Conservation (phyloP, 2,797 vertebrate genomes). For the Amazona finschi region DNA sequence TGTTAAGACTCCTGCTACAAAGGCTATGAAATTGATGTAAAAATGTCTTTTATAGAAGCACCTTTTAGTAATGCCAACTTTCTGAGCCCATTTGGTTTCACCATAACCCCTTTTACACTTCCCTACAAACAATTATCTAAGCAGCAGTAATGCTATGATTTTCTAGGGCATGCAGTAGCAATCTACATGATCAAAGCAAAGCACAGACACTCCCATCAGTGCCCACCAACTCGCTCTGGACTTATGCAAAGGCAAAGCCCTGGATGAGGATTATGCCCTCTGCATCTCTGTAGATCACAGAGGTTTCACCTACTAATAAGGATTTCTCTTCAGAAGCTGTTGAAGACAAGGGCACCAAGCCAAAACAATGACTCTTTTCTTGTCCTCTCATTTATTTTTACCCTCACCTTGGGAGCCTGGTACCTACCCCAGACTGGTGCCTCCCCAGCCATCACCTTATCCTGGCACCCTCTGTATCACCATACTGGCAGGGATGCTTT, state of each 20-base stretch:
- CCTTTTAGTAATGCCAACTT: neutral
- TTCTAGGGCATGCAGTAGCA: neutral
- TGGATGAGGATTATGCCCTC: neutral
- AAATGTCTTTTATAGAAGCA: neutral
- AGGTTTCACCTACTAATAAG: neutral
- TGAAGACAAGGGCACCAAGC: neutral
- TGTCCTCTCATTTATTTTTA: neutral
- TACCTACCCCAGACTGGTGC: neutral
- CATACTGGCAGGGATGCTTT: neutral
- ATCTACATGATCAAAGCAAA: neutral
- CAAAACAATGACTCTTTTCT: neutral
- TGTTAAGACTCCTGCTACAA: neutral
- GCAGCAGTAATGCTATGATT: neutral
- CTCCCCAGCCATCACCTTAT: neutral
- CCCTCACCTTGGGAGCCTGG: neutral
- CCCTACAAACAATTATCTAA: neutral
- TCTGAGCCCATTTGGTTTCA: neutral
- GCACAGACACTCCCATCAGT: neutral
- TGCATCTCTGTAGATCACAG: neutral
- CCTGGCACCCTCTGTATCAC: neutral
- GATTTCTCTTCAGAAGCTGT: neutral
- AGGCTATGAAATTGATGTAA: neutral
- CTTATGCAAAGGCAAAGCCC: rapidly evolving
- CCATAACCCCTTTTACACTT: neutral
- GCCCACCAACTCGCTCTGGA: neutral